Evolutionary conservation across 2,888 invertebrate genomes (phyloP).

Genomic region (Eristalis pertinax): DNA sequence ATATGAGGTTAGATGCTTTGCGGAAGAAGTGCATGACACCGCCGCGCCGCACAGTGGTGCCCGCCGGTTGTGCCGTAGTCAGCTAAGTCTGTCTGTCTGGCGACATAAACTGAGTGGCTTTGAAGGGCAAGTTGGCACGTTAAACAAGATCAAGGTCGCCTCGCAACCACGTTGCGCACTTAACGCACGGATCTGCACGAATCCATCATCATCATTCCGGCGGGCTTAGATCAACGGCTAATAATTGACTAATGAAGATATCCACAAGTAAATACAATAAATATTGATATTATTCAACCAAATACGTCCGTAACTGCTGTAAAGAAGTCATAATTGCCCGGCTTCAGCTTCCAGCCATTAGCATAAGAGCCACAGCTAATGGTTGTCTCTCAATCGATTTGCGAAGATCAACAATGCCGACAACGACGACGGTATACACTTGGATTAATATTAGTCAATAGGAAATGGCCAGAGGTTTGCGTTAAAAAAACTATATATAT

Average conservation of each 20-base stretch:
- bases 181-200: too few species aligned
- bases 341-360: neutral
- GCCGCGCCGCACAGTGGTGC: neutral
- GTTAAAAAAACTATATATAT: neutral
- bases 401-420: neutral
- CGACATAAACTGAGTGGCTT: too few species aligned
- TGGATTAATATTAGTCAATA: neutral
- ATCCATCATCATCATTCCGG: too few species aligned
- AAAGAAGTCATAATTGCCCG: neutral
- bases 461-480: neutral
- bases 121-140: too few species aligned
- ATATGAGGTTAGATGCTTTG: conserved; percentile 5
- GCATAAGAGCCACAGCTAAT: neutral
- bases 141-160: too few species aligned
- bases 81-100: too few species aligned
- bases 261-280: neutral
- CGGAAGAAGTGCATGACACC: conserved; percentile 1
- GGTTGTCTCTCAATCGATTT: neutral
- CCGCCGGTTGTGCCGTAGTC: neutral
- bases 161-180: too few species aligned
- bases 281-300: neutral
- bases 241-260: neutral
- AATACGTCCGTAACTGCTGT: neutral
- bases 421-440: neutral
- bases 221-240: neutral